These are phyloP conservation scores for Hydractinia echinata DNA, from an alignment of 30 jellyfish, hydroid and myxozoan genomes.

Conservation along the genomic window DNA sequence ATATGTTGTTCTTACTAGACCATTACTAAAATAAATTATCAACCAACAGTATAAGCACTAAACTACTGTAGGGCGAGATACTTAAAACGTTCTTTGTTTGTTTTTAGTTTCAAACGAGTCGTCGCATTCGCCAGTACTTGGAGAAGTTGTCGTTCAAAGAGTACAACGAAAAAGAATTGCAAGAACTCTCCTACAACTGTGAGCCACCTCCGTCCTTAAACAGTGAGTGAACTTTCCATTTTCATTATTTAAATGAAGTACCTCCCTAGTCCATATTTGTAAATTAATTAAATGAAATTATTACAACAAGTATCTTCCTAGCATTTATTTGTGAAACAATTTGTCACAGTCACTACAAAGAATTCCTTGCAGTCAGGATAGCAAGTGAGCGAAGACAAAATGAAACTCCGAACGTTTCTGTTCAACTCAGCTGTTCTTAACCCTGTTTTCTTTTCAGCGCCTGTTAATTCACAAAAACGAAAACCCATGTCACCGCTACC, in stretches of 20 bases:
- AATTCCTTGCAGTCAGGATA: too few species aligned
- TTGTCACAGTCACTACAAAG: too few species aligned
- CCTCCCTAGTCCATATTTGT: background rate
- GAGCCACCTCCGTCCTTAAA: constrained; percentile 83
- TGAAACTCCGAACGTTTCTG: too few species aligned
- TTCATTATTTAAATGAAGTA: too few species aligned
- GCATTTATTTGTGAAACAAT: too few species aligned
- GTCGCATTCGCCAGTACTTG: constrained; percentile 85
- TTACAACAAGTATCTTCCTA: background rate
- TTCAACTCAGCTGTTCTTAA: background rate
- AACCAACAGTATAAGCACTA: too few species aligned
- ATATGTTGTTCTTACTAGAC: too few species aligned
- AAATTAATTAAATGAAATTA: background rate
- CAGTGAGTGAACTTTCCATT: constrained; percentile 38
- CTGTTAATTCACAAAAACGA: constrained; percentile 1
- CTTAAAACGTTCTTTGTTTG: too few species aligned
- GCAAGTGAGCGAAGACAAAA: too few species aligned
- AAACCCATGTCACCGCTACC: constrained; percentile 23
- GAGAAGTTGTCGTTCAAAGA: constrained; percentile 49
- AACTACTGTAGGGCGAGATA: too few species aligned
- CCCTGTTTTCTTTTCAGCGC: background rate
- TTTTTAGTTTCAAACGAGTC: constrained; percentile 51
- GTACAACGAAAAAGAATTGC: constrained; percentile 57
- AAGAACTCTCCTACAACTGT: constrained; percentile 66
- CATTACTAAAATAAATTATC: too few species aligned